Percentiles rank a stretch among this genome's conserved stretches.
These are phyloP conservation scores for Torymus auratus DNA, from an alignment of 2,888 invertebrate species.

Conservation along the genomic window DNA sequence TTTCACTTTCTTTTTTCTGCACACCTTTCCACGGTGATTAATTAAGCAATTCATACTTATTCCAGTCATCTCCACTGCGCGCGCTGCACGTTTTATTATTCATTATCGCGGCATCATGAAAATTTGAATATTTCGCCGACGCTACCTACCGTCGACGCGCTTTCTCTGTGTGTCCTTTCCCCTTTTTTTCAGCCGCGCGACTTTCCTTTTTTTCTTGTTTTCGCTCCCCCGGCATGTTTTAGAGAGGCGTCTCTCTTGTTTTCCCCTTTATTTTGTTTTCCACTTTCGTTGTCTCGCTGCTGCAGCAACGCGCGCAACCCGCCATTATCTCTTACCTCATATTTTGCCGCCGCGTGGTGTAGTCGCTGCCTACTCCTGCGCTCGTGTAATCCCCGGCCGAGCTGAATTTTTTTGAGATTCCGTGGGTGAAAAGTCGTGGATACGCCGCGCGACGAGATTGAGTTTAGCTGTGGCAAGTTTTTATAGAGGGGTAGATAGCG, in stretches of 20 bases:
- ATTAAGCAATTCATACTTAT: slow-evolving; percentile 40
- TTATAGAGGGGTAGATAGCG: too few relatives aligned
- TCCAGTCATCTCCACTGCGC: background rate
- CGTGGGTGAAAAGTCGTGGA: background rate
- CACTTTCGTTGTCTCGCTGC: background rate
- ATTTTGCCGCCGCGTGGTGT: slow-evolving; percentile 11
- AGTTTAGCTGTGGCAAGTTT: too few relatives aligned
- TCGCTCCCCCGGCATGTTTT: background rate
- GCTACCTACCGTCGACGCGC: too few relatives aligned
- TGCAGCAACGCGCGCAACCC: background rate
- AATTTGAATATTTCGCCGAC: slow-evolving; percentile 27
- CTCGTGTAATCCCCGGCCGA: background rate
- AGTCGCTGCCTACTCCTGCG: background rate
- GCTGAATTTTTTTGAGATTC: slow-evolving; percentile 1
- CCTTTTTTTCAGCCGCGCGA: background rate
- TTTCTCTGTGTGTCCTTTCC: background rate
- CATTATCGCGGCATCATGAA: slow-evolving; percentile 26
- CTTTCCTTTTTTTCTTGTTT: background rate
- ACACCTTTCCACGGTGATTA: slow-evolving; percentile 13
- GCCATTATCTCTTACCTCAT: slow-evolving; percentile 26
- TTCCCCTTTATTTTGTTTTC: slow-evolving; percentile 17
- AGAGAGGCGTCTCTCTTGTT: slow-evolving; percentile 2
- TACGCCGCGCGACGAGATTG: too few relatives aligned
- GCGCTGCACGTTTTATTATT: slow-evolving; percentile 27
- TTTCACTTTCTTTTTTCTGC: background rate